A percentile compares a stretch with the other conserved stretches of the same genome.
These are phyloP conservation scores for Fulmarus glacialis DNA, from an alignment of 2,113 vertebrate species.

Conservation along the genomic window DNA sequence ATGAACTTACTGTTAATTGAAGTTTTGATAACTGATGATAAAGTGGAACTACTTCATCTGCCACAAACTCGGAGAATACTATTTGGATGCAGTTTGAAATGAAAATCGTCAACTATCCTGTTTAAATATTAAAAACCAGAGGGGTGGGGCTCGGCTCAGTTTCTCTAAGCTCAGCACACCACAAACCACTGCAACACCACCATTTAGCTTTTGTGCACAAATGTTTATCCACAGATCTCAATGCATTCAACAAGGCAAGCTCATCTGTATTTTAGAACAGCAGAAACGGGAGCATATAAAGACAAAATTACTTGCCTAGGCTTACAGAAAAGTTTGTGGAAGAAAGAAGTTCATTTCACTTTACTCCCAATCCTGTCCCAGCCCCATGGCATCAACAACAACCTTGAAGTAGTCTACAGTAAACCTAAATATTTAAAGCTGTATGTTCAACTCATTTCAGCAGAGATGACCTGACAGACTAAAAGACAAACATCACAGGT, in stretches of 20 bases:
- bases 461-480: background rate
- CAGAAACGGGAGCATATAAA: background rate
- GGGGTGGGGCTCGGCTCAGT: background rate
- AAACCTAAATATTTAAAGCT: constrained; percentile 19
- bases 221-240: background rate
- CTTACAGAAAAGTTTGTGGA: background rate
- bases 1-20: background rate
- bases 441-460: background rate
- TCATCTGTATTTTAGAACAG: background rate
- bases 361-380: background rate
- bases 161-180: background rate
- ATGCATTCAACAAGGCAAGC: background rate
- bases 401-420: background rate
- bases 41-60: background rate
- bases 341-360: background rate
- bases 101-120: background rate
- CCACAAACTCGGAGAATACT: background rate
- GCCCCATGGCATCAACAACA: background rate
- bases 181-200: background rate
- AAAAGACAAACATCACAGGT: constrained; percentile 17
- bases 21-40: background rate
- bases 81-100: background rate
- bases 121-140: constrained; percentile 42
- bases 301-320: background rate
- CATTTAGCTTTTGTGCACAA: background rate